Percentiles rank a stretch among this genome's conserved stretches.
These are phyloP conservation scores for Corythornis leucogaster DNA, from an alignment of 2,797 vertebrate species.

Conservation along the genomic window DNA sequence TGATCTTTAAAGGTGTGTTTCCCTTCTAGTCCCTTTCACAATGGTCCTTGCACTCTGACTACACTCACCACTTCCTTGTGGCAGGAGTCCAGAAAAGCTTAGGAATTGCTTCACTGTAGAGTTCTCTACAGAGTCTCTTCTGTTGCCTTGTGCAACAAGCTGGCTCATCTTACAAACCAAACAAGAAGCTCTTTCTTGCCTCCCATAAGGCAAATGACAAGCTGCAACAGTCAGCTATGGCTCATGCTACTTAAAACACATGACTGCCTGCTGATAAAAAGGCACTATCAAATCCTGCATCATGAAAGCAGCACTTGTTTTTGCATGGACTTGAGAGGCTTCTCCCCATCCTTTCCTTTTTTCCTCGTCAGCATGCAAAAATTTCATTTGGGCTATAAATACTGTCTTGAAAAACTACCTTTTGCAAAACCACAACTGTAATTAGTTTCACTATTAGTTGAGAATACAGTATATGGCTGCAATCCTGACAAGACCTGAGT, in stretches of 20 bases:
- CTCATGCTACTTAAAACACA: conserved; percentile 2
- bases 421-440: conserved; percentile 8
- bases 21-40: background rate
- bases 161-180: conserved; percentile 20
- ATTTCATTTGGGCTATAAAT: background rate
- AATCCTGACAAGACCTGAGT: background rate
- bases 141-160: background rate
- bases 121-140: background rate
- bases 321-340: background rate
- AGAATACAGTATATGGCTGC: background rate
- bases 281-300: background rate
- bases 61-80: conserved; percentile 3
- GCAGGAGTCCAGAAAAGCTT: conserved; percentile 3
- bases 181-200: conserved; percentile 48
- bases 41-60: background rate
- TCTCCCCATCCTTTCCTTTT: background rate
- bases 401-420: background rate
- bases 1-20: background rate
- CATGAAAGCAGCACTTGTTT: background rate
- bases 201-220: conserved; percentile 1
- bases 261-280: conserved; percentile 24
- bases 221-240: background rate
- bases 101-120: background rate
- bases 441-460: background rate
- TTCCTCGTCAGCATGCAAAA: conserved; percentile 37